Evolutionary conservation across 2,113 vertebrate genomes (phyloP), one percentile per base, ranked within the genome.

Genomic region (Neoarius graeffei): DNA sequence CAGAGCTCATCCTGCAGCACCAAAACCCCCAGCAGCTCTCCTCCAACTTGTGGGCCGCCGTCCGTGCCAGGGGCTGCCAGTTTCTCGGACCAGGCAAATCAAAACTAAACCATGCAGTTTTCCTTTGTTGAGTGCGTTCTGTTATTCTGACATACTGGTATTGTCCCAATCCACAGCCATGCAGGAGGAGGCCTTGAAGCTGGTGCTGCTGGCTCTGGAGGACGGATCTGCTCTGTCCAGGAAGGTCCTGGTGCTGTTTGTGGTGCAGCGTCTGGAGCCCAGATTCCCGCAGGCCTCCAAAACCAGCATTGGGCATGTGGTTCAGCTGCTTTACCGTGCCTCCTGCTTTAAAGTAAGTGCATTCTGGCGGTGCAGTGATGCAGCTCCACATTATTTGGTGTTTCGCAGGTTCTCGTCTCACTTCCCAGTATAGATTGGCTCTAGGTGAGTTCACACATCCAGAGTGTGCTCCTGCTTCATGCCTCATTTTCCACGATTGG

Each of bases 21-120:
- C 98, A 99, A 91, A 99, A 99, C 88, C 98, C 98, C 76, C 98
- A 99, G 91, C 98, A 99, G 86, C 97, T 99, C 73, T 99, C 98
- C n/a, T 99, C 98, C 67, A 99, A 99, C 89, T 96, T 99, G 80
- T 99, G 98, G 98, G 98, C 98, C 81, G 98, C 98, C 10, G 98
- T 99, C 60, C 96, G 98, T 87, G 98, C 98, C 80, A 95, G 98
- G 60, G 98, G 98, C 17, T 99, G 98, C 93, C 98, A 99, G 93
- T 99, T 99, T 92, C 97, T 99, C n/a, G 98, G 98, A 64, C 98
- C 98, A 93, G 98, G 98, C 99, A 95, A n/a, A 73, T 52, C 8
- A 60, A 4, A 11, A 4, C 14, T 1, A 20, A 52, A 23, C 71
- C 1, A 5, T 25, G 79, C 25, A 57, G 7, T 85, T 19, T 66